Evolutionary conservation across 1,140 invertebrate species (phyloP).

Genomic region (Atta texana): DNA sequence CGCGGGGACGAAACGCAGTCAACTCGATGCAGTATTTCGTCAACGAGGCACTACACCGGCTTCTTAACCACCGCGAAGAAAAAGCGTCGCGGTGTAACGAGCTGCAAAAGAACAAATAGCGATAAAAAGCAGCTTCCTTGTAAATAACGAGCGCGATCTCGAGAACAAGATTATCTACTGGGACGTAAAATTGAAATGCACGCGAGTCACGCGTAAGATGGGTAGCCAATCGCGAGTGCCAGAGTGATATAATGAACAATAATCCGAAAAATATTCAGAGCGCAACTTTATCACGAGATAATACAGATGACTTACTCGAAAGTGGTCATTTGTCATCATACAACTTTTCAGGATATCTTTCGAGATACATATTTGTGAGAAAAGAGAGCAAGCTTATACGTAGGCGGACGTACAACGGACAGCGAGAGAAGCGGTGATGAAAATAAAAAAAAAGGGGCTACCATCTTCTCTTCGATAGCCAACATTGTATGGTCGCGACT

Average conservation of each 20-base stretch:
- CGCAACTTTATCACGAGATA: conserved; percentile 12
- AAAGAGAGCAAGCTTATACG: conserved; percentile 18
- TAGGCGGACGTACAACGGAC: conserved; percentile 29
- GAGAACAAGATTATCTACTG: conserved; percentile 52
- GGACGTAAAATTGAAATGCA: conserved; percentile 49
- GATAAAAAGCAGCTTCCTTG: conserved; percentile 50
- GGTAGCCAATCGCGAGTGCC: conserved; percentile 14
- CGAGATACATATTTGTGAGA: neutral
- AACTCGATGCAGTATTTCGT: conserved; percentile 39
- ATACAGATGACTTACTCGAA: conserved; percentile 41
- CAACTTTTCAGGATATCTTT: conserved; percentile 40
- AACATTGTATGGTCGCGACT: conserved; percentile 53
- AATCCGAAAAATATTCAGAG: conserved; percentile 34
- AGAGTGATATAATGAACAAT: conserved; percentile 12
- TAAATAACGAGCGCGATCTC: conserved; percentile 59
- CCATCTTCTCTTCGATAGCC: conserved; percentile 37
- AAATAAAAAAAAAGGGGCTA: conserved; percentile 29
- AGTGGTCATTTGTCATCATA: conserved; percentile 52
- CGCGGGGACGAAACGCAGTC: conserved; percentile 17
- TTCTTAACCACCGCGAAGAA: conserved; percentile 49
- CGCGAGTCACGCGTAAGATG: conserved; percentile 42
- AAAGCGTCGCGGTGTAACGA: conserved; percentile 55
- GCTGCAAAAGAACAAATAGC: conserved; percentile 58
- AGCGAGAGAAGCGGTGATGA: neutral
- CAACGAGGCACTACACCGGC: conserved; percentile 23